Base-by-base conservation (phyloP, 2,888 invertebrate genomes). In the Gymnoscelis rufifasciata region DNA sequence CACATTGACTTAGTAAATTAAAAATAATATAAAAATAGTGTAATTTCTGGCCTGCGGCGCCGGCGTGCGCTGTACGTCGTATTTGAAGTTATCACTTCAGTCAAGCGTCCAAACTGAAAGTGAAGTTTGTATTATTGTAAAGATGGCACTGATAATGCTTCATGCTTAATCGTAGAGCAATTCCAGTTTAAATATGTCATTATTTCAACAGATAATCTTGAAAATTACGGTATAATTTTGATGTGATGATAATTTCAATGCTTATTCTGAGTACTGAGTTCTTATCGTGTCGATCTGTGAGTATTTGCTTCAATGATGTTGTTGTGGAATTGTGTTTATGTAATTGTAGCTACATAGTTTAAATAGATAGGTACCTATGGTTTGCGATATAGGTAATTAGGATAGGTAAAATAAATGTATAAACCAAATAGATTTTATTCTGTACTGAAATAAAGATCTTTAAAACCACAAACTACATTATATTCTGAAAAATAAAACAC, bases 151-250 rank as follows among this genome's bases (percentile, higher is more conserved):
- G 37, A 49, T 49, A 44, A 44, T 45, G 19, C 41, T 42, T 38
- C 33, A 41, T 28, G 33, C 35, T 7, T 36, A 40, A 31, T 26
- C 38, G 40, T 46, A 46, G 41, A 31, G 39, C 43, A 45, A 52
- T 55, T 52, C 49, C 31, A 30, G 31, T 33, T 35, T 45, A 52
- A 55, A 52, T 55, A 55, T 52, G 54, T 55, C 49, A 52, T 55
- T 52, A 49, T 48, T 38, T 30, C 27, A 31, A 47, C 31, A 41
- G 53, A 56, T 56, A 40, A 49, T 47, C 41, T 28, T 29, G 24
- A 29, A 47, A 56, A 52, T 56, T 51, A 49, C 43, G 33, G 47
- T 47, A 47, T 53, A 53, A 56, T 56, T 53, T 49, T 45, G 52
- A 47, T 51, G 44, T 43, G 52, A 47, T 52, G 52, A 53, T 56